phyloP scores from a whole-genome alignment of 2,888 invertebrate species.

The Zonitis immaculata region DNA sequence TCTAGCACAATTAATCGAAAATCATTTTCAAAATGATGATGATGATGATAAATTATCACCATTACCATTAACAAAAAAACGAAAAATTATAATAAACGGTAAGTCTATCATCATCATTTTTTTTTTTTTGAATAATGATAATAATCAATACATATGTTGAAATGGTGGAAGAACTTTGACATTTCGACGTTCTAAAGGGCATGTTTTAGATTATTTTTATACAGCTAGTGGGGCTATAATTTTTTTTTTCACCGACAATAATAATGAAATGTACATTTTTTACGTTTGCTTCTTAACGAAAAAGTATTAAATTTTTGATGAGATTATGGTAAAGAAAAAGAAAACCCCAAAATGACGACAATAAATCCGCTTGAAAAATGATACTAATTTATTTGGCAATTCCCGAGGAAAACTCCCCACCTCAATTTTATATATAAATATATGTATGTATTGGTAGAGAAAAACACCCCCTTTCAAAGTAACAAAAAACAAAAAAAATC shows the following conservation, averaged over 20 bases:
- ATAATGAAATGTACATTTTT: no score
- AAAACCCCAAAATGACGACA: slow-evolving; percentile 41
- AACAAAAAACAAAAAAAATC: no score
- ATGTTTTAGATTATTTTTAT: slow-evolving; percentile 26
- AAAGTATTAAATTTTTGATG: slow-evolving; percentile 16
- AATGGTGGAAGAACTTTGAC: slow-evolving; percentile 26
- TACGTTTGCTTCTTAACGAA: slow-evolving; percentile 28
- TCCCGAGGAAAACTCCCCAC: slow-evolving; percentile 40
- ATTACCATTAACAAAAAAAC: neutral
- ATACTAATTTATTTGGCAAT: slow-evolving; percentile 45
- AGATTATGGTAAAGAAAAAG: no score
- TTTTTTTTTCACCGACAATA: no score
- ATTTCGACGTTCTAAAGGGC: slow-evolving; percentile 36
- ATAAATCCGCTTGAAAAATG: slow-evolving; percentile 45
- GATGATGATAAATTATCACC: neutral
- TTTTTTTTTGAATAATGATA: no score
- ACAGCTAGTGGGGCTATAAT: no score
- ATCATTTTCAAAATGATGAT: neutral
- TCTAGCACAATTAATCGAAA: neutral
- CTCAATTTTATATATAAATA: no score
- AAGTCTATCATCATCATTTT: no score
- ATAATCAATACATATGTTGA: no score
- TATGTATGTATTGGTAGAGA: no score
- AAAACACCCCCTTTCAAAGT: no score
- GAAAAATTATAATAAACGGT: neutral